Percentiles rank a stretch among this genome's conserved stretches.
Conservation (phyloP, 2,888 invertebrate genomes). For the Barypeithes pellucidus region DNA sequence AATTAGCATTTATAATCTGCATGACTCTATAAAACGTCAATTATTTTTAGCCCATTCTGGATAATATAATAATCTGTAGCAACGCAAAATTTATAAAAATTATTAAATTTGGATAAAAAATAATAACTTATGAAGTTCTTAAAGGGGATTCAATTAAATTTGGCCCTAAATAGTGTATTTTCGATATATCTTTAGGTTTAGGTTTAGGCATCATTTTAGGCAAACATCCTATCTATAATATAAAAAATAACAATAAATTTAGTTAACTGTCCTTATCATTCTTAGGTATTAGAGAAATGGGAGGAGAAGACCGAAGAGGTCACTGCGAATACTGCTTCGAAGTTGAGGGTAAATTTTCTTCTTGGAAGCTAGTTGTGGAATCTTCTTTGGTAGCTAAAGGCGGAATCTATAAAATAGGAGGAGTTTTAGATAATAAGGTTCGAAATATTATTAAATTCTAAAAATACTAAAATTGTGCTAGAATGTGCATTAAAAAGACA, state of each 20-base stretch:
- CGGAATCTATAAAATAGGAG: slow-evolving; percentile 65
- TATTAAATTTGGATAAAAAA: too few relatives aligned
- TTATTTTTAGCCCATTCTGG: too few relatives aligned
- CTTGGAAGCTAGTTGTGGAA: slow-evolving; percentile 68
- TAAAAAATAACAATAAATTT: slow-evolving; percentile 22
- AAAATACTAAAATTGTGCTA: slow-evolving; percentile 14
- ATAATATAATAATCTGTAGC: too few relatives aligned
- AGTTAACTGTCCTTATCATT: slow-evolving; percentile 13
- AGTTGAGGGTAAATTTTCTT: slow-evolving; percentile 68
- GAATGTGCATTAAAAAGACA: slow-evolving; percentile 3
- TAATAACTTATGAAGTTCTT: too few relatives aligned
- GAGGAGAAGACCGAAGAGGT: background rate
- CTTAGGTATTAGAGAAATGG: background rate
- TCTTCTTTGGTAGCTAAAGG: slow-evolving; percentile 69
- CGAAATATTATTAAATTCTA: background rate
- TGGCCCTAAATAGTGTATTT: too few relatives aligned
- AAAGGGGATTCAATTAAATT: too few relatives aligned
- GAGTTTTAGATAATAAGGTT: background rate
- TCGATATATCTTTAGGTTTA: slow-evolving; percentile 6
- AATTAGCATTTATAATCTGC: too few relatives aligned
- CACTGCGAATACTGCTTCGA: slow-evolving; percentile 66
- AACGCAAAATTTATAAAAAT: too few relatives aligned
- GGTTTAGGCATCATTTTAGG: slow-evolving; percentile 31
- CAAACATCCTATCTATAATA: slow-evolving; percentile 13
- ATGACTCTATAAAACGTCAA: too few relatives aligned